These are phyloP conservation scores for Trichopria drosophilae DNA, from an alignment of 2,888 invertebrate genomes.

Conservation along the genomic window DNA sequence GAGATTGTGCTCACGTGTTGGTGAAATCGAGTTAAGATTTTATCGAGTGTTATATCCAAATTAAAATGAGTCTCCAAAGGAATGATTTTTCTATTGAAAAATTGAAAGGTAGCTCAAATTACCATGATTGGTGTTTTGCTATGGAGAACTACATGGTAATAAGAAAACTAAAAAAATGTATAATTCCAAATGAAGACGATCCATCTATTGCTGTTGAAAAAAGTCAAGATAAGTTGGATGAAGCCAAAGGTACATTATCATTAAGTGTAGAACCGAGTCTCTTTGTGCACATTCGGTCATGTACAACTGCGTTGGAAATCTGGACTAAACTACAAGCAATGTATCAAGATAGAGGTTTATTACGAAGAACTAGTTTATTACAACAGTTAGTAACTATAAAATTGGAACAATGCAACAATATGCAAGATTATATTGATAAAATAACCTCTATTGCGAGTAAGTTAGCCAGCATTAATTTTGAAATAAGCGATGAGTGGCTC, in stretches of 20 bases:
- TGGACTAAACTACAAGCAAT: conserved; percentile 31
- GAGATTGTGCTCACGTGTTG: too few species aligned
- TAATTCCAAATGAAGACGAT: not conserved
- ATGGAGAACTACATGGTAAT: not conserved
- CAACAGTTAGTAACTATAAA: conserved; percentile 31
- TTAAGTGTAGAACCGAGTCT: conserved; percentile 33
- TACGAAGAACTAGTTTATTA: conserved; percentile 31
- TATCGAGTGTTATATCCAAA: too few species aligned
- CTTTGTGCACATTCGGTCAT: conserved; percentile 33
- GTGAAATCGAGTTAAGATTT: too few species aligned
- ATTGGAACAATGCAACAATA: conserved; percentile 27
- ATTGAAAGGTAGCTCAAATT: conserved; percentile 8
- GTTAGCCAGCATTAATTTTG: conserved; percentile 30
- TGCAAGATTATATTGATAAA: conserved; percentile 35
- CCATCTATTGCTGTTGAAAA: conserved; percentile 16
- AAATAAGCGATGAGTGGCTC: conserved; percentile 41
- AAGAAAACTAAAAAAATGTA: conserved; percentile 13
- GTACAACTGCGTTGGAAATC: conserved; percentile 30
- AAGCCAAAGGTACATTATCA: conserved; percentile 35
- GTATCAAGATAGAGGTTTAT: conserved; percentile 32
- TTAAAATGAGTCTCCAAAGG: too few species aligned
- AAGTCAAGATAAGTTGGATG: too few species aligned
- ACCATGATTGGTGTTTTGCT: conserved; percentile 16
- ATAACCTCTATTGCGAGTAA: conserved; percentile 33
- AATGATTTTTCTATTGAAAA: too few species aligned